phyloP scores from a whole-genome alignment of 1,140 invertebrate species.

The Brachionus koreanus region DNA sequence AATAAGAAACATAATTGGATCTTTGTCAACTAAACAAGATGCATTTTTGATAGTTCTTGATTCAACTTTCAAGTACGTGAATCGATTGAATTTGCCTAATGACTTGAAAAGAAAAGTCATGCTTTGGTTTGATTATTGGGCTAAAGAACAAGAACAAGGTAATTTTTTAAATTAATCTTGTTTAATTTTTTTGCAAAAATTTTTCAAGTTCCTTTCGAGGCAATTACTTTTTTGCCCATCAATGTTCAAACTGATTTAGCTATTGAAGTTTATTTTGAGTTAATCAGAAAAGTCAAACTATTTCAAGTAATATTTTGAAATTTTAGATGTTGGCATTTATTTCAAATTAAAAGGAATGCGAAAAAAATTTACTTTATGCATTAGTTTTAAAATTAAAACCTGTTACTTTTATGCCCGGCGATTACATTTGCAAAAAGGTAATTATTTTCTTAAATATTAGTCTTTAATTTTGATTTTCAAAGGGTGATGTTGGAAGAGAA shows the following conservation, averaged over 20 bases:
- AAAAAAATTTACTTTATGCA: constrained; percentile 79
- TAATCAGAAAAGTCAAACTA: constrained; percentile 75
- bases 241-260: constrained; percentile 89
- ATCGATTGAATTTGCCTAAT: constrained; percentile 72
- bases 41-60: constrained; percentile 77
- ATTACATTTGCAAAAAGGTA: constrained; percentile 78
- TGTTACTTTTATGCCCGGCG: constrained; percentile 79
- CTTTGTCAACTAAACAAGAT: constrained; percentile 64
- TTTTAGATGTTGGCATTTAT: not conserved
- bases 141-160: constrained; percentile 81
- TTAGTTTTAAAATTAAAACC: constrained; percentile 81
- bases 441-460: not conserved
- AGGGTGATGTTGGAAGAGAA: constrained; percentile 87
- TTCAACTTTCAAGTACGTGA: constrained; percentile 65
- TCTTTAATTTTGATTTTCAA: not conserved
- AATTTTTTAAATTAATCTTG: constrained; percentile 55
- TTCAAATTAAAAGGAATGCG: constrained; percentile 66
- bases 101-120: constrained; percentile 73
- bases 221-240: constrained; percentile 72
- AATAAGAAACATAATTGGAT: constrained; percentile 56
- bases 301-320: constrained; percentile 64
- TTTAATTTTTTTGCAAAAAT: constrained; percentile 44
- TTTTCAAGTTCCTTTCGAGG: constrained; percentile 75
- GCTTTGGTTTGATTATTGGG: constrained; percentile 88
- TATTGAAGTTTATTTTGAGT: constrained; percentile 81